phyloP scores from a whole-genome alignment of 2,113 vertebrate species.

The Lophochroa leadbeateri region DNA sequence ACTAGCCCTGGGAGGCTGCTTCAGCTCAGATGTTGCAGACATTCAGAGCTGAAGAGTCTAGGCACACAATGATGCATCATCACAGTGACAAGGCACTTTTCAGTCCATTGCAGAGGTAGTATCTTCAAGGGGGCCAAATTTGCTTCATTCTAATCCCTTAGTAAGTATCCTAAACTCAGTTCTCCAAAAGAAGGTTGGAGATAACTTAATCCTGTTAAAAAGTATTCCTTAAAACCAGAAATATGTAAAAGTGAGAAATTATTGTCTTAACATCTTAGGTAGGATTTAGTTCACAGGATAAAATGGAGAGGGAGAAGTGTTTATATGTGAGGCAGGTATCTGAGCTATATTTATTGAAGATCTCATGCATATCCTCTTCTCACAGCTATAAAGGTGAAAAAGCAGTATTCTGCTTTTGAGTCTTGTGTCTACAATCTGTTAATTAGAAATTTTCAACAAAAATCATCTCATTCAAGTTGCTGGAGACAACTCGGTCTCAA shows the following conservation, averaged over 20 bases:
- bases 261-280: neutral
- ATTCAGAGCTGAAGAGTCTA: neutral
- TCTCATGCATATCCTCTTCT: neutral
- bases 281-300: neutral
- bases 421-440: neutral
- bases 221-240: neutral
- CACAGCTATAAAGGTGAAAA: neutral
- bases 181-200: neutral
- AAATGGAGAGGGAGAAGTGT: neutral
- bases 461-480: neutral
- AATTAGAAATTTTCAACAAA: neutral
- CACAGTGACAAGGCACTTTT: neutral
- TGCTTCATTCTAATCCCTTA: neutral
- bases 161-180: neutral
- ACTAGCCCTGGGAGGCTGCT: neutral
- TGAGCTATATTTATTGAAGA: neutral
- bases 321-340: neutral
- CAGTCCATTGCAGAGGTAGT: neutral
- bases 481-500: neutral
- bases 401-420: neutral
- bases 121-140: neutral
- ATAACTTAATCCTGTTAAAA: neutral
- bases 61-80: accelerated
- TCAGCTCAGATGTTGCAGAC: neutral
- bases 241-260: neutral